These are phyloP conservation scores for Heterodera carotae DNA, from an alignment of 1,140 invertebrate genomes.

Conservation along the genomic window DNA sequence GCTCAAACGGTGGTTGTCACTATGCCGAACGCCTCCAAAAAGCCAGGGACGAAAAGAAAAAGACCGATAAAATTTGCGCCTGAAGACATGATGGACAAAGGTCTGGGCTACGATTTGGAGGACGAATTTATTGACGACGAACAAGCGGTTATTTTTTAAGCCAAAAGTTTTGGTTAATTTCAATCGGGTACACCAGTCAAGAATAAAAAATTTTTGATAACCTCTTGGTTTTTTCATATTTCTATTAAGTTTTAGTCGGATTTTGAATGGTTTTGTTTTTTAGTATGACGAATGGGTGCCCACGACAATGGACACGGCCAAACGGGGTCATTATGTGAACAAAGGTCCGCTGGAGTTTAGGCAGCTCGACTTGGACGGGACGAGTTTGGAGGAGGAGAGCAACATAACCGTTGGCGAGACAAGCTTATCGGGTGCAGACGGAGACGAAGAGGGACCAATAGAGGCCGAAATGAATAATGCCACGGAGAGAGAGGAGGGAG, in stretches of 20 bases:
- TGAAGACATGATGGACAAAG: constrained; percentile 53
- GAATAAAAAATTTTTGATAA: too few species aligned
- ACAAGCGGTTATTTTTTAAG: too few species aligned
- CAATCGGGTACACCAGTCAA: too few species aligned
- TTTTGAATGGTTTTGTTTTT: constrained; percentile 19
- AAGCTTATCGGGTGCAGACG: constrained; percentile 3
- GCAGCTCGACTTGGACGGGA: constrained; percentile 28
- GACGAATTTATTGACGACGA: constrained; percentile 54
- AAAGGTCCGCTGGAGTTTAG: constrained; percentile 44
- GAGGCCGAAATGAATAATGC: too few species aligned
- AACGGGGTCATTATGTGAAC: constrained; percentile 52
- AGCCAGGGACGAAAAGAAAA: constrained; percentile 37
- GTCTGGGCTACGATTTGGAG: constrained; percentile 53
- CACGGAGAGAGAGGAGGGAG: too few species aligned
- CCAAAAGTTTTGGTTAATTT: too few species aligned
- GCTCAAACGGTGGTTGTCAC: constrained; percentile 5
- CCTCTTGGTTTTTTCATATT: too few species aligned
- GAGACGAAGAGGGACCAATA: neutral
- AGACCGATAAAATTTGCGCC: constrained; percentile 36
- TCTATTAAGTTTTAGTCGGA: too few species aligned
- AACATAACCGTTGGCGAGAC: neutral
- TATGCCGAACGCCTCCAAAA: constrained; percentile 15
- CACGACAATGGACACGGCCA: constrained; percentile 52
- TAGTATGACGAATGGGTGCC: constrained; percentile 52
- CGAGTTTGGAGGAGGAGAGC: neutral